Evolutionary conservation across 2,888 invertebrate species (phyloP), one percentile per base, ranked within the genome.

Genomic region (Ormyrus rosae): DNA sequence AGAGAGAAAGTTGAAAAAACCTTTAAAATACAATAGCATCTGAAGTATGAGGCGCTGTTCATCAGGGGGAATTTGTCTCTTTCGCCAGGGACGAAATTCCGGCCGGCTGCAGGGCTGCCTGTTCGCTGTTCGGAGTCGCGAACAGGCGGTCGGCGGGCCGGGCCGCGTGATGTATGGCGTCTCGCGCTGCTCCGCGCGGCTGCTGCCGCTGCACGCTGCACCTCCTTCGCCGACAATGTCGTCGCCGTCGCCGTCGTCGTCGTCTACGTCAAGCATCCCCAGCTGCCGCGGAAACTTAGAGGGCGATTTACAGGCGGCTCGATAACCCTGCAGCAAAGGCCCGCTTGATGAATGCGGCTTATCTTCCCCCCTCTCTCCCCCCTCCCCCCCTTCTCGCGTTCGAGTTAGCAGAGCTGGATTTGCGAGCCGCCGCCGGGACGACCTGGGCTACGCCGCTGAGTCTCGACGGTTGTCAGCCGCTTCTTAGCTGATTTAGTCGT

Each of bases 211-310:
- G 10, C 50, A 19, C 45, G 10, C 46, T 64, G 60, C 19, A 19
- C 9, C 60, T 75, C 53, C 53, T 19, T 60, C 34, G 50, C n/a
- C n/a, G 19, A 45, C 55, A 34, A 5, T 10, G 45, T 56, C 63
- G 34, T 64, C 56, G 60, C 56, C 46, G 13, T 69, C 13, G 34
- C 2, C 19, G 60, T 69, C 46, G 13, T 69, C 13, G 34, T 34
- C 19, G 63, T 5, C 65, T 68, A 61, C 72, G 68, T 78, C 72
- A 64, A 78, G 73, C 55, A 65, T 71, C 60, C 56, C 60, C 64
- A 73, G 65, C 73, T 78, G 67, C 65, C 69, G 64, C 64, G 80
- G 70, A 80, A 80, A 75, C 80, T 75, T 80, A 60, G 70, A n/a
- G 71, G 77, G 56, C 75, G 69, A 75, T 80, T 78, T 75, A 71